Conservation (phyloP, 2,888 invertebrate genomes). For the Agyllia agylla region DNA sequence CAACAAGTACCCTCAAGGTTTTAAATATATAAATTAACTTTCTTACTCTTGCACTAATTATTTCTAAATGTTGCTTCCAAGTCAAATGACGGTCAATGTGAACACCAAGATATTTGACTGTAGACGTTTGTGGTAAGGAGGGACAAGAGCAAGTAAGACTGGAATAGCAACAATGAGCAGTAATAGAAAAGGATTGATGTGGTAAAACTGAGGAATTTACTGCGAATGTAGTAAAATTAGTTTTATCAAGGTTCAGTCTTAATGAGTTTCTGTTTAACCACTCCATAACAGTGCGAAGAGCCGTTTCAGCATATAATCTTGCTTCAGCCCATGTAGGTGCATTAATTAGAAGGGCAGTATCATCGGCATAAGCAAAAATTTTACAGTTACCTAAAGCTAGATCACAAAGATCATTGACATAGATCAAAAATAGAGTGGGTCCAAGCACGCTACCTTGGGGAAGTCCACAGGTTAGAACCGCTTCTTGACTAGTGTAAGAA, state of each 20-base stretch:
- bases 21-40: background rate
- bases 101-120: background rate
- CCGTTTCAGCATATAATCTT: background rate
- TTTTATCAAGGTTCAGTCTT: background rate
- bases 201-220: background rate
- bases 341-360: background rate
- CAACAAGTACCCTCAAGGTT: background rate
- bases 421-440: background rate
- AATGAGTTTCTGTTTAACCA: background rate
- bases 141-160: background rate
- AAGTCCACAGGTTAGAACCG: background rate
- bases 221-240: background rate
- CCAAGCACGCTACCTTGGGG: background rate
- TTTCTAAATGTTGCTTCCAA: background rate
- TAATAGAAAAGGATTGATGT: background rate
- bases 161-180: background rate
- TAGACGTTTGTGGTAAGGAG: background rate
- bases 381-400: background rate
- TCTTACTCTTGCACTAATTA: background rate
- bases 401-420: background rate
- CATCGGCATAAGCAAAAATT: background rate
- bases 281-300: background rate
- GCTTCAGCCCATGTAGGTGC: background rate
- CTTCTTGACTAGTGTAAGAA: background rate
- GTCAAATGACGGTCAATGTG: background rate